Percentiles rank a stretch among this genome's conserved stretches.
These are phyloP conservation scores for Chelonoidis abingdonii DNA, from an alignment of 2,113 vertebrate species.

Conservation along the genomic window DNA sequence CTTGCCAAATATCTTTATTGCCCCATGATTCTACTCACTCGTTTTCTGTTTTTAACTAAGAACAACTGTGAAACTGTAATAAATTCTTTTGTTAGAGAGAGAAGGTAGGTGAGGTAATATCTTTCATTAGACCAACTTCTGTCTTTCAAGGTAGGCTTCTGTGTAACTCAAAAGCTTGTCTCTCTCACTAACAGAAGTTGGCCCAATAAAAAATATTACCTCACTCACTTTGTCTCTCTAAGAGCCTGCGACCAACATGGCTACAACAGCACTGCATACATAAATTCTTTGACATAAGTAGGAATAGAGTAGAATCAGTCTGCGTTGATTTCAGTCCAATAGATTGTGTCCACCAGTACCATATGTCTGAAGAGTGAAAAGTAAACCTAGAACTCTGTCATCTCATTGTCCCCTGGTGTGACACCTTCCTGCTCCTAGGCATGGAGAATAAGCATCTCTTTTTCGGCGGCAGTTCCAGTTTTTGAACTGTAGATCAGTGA, in stretches of 20 bases:
- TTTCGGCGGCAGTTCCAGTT: background rate
- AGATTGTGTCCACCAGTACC: conserved; percentile 1
- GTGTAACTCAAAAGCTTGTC: background rate
- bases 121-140: background rate
- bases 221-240: background rate
- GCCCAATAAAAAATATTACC: background rate
- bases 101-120: background rate
- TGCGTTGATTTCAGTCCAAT: conserved; percentile 36
- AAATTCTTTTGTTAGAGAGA: background rate
- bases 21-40: conserved; percentile 26
- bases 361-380: conserved; percentile 11
- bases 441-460: conserved; percentile 20
- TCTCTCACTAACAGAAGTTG: background rate
- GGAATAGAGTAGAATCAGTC: background rate
- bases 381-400: conserved; percentile 22
- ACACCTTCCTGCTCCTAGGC: conserved; percentile 36
- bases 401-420: conserved; percentile 26
- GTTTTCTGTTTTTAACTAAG: conserved; percentile 38
- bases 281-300: background rate
- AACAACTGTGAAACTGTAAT: conserved; percentile 46
- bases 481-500: conserved; percentile 24
- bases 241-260: background rate
- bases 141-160: background rate
- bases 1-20: conserved; percentile 53
- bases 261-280: background rate